Base-by-base conservation (phyloP, 2,113 vertebrate species). In the Lophius piscatorius region DNA sequence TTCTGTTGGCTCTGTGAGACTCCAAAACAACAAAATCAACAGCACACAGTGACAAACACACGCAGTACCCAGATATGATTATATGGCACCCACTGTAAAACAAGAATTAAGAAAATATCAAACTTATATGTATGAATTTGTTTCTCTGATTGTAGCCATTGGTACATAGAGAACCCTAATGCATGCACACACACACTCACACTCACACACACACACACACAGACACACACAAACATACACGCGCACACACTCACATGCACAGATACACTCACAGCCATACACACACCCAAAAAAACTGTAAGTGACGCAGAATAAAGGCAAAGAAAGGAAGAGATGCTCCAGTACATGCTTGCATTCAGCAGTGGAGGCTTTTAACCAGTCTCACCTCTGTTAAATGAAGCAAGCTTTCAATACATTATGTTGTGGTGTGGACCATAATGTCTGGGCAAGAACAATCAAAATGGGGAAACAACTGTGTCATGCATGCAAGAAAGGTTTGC, bases 341-440 rank as follows among this genome's bases (percentile, higher is more conserved):
- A 60, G 47, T 26, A 39, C 52, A 45, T 67, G 69, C 54, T 17
- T 65, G 41, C 49, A 45, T 74, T 76, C 31, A 64, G 42, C 39
- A 70, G 35, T 59, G 40, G 65, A 83, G 46, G 66, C 70, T 75
- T 41, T 78, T 67, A 82, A 81, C 65, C 69, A 83, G 67, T 81
- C 51, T 77, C 78, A 83, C 83, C 78, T 76, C 62, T 48, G 45
- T 21, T 67, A 56, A 76, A 71, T 71, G 67, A 74, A 74, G 61
- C 55, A 60, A 55, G 59, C 65, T 42, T 66, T 65, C 62, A 42
- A 58, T 11, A 12, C 56, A 66, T 55, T 67, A 48, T 69, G 50
- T 68, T 29, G 51, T 5, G 14, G 23, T 29, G 42, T 65, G 35
- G 17, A 48, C 48, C 17, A 26, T 49, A 29, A 34, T 47, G 54